Evolutionary conservation across 2,888 invertebrate genomes (phyloP).

Genomic region (Pomacea canaliculata): DNA sequence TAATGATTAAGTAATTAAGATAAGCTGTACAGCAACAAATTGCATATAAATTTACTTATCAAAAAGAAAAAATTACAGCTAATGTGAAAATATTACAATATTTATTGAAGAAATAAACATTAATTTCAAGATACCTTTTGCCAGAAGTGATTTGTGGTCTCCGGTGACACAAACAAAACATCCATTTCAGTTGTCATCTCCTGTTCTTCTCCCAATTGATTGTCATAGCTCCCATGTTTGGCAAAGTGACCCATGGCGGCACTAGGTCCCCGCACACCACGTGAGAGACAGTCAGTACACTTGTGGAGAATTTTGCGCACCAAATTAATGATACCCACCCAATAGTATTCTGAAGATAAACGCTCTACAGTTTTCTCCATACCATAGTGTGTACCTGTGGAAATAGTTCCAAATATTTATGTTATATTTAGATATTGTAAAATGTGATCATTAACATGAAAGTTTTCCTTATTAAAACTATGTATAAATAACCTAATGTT

Average conservation of each 20-base stretch:
- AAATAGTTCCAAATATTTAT: not conserved
- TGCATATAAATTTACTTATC: no score
- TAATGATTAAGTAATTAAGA: no score
- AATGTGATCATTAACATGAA: no score
- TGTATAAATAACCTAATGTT: no score
- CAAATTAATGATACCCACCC: slow-evolving; percentile 43
- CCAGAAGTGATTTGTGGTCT: slow-evolving; percentile 35
- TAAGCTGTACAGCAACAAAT: no score
- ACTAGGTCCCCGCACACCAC: slow-evolving; percentile 17
- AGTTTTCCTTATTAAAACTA: no score
- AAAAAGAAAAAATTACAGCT: no score
- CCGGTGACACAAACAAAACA: slow-evolving; percentile 17
- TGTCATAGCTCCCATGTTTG: not conserved
- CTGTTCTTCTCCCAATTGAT: slow-evolving; percentile 7
- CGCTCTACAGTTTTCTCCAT: slow-evolving; percentile 40
- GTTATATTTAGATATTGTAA: no score
- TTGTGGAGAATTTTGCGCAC: slow-evolving; percentile 40
- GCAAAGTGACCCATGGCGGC: not conserved
- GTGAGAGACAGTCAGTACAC: slow-evolving; percentile 32
- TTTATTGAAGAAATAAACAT: not conserved
- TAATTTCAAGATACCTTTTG: slow-evolving; percentile 30
- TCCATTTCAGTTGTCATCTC: slow-evolving; percentile 16
- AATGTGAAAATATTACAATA: not conserved
- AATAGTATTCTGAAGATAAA: slow-evolving; percentile 42
- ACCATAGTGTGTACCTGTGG: slow-evolving; percentile 43